Base-by-base conservation (phyloP, 2,797 vertebrate genomes). In the Chloroceryle amazona region DNA sequence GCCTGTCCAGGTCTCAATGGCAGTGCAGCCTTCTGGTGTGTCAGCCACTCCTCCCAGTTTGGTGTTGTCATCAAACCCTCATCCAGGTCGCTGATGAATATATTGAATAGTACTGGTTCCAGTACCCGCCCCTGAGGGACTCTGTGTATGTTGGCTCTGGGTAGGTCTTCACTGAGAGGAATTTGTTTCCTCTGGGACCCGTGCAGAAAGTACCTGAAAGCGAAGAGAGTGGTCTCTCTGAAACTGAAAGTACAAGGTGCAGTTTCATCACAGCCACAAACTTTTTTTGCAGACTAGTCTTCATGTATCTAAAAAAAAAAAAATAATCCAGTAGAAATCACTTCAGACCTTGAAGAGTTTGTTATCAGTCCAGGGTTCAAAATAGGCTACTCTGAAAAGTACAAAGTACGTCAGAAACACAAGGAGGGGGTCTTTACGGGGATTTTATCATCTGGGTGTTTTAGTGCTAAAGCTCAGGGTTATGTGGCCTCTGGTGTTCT, bases 351-450 rank as follows among this genome's bases (percentile, higher is more conserved):
- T 73, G 17, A 44, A 1, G 0, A 57, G 60, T 47, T 72, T 82
- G 17, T 76, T 57, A 26, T 16, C 42, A 58, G 62, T 35, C 26
- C n/a, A 7, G 19, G 6, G 13, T 79, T 66, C 58, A 55, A 47
- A 70, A 41, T 4, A 60, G 28, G 21, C 49, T 86, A 66, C 61
- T 66, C 76, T 21, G 75, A 62, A 60, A 79, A 80, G 25, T 55
- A 52, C 12, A 7, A 54, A 75, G 42, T 39, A 47, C 0, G 0
- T 52, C 58, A 47, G 52, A 66, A 90, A 46, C 11, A 2, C 7
- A 7, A 66, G 13, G 17, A 18, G 68, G 18, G 33, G 35, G 11
- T 39, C 70, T 60, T 73, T 4, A 2, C 25, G 28, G 51, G 4
- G 12, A 28, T 80, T 71, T 94, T 84, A 58, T 41, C 21, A 9